Percentiles rank a stretch among this genome's conserved stretches.
phyloP scores from a whole-genome alignment of 2,888 invertebrate genomes.

The Bibio marci region DNA sequence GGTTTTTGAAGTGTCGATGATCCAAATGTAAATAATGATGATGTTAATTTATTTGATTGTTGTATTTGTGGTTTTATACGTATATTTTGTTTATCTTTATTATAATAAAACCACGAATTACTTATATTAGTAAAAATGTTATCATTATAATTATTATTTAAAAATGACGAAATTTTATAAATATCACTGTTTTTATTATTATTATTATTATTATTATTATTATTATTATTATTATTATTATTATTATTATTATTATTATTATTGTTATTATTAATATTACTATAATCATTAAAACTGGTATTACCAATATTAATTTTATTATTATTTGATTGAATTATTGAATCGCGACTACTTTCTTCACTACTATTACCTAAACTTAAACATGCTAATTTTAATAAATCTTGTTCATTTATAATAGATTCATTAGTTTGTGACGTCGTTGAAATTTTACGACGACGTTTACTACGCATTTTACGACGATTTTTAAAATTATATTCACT shows the following conservation, averaged over 20 bases:
- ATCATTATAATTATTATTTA: not conserved
- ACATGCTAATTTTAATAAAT: constrained; percentile 38
- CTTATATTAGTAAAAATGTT: not conserved
- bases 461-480: constrained; percentile 27
- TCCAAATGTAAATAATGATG: no score
- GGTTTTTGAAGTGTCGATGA: not conserved
- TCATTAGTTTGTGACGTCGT: constrained; percentile 15
- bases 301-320: not conserved
- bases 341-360: constrained; percentile 23
- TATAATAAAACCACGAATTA: no score
- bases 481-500: constrained; percentile 23
- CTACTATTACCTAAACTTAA: constrained; percentile 39
- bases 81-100: not conserved
- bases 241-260: not conserved
- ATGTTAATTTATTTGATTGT: no score
- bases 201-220: not conserved
- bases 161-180: constrained; percentile 5
- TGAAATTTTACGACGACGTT: constrained; percentile 12
- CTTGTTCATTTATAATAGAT: constrained; percentile 39
- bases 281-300: not conserved
- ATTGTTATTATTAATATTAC: not conserved
- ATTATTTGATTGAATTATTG: constrained; percentile 3
- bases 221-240: not conserved
- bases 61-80: no score
- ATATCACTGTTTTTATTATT: constrained; percentile 34